phyloP scores from a whole-genome alignment of 2,888 invertebrate genomes.

The Andrena haemorrhoa region DNA sequence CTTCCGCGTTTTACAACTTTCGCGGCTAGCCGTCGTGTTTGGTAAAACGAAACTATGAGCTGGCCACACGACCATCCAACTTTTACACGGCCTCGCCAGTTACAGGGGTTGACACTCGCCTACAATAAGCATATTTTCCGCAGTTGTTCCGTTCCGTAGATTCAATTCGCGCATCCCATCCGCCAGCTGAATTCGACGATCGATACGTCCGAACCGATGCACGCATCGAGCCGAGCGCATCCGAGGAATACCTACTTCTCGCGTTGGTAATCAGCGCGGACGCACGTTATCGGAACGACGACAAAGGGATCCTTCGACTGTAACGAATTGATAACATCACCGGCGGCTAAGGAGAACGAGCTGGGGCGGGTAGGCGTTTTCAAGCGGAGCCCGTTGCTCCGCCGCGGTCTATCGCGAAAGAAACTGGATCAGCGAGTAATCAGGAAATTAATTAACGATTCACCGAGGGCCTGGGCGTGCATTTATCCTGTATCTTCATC shows the following conservation, averaged over 20 bases:
- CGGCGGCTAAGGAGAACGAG: constrained; percentile 17
- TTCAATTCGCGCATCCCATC: constrained; percentile 10
- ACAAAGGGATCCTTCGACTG: constrained; percentile 39
- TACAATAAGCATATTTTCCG: constrained; percentile 32
- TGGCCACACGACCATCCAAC: constrained; percentile 17
- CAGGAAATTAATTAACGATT: constrained; percentile 63
- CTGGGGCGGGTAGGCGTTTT: constrained; percentile 1
- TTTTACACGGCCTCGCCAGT: constrained; percentile 20
- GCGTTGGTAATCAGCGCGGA: background rate
- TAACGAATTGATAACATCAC: constrained; percentile 28
- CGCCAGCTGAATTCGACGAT: background rate
- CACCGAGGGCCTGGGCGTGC: constrained; percentile 9
- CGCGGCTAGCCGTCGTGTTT: constrained; percentile 21
- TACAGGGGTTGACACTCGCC: constrained; percentile 12
- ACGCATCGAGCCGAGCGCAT: background rate
- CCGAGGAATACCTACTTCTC: background rate
- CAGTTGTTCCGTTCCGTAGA: constrained; percentile 2
- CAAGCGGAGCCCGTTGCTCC: background rate
- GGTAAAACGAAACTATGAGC: constrained; percentile 37
- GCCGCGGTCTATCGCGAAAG: constrained; percentile 36
- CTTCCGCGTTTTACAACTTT: constrained; percentile 22
- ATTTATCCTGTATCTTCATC: constrained; percentile 32
- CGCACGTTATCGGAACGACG: background rate
- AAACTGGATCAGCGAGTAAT: constrained; percentile 63
- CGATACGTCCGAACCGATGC: background rate